A percentile compares a stretch with the other conserved stretches of the same genome.
phyloP scores from a whole-genome alignment of 1,140 invertebrate genomes.

The Aphaenogaster rudis region DNA sequence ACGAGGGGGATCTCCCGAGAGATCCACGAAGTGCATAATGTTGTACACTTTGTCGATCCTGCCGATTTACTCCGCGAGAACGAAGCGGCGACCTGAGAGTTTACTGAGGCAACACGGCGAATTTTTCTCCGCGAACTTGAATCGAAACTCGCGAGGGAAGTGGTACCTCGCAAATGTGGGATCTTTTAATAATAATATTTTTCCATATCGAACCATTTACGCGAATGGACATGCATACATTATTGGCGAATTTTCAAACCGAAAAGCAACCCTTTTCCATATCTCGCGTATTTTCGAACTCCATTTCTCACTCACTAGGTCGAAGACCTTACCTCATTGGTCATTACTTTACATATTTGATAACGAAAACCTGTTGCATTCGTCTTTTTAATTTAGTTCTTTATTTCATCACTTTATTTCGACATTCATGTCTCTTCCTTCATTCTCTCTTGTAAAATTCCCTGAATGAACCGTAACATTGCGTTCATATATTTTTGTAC shows the following conservation, averaged over 20 bases:
- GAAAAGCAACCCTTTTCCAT: not conserved
- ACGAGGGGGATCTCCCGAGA: not conserved
- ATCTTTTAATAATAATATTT: conserved; percentile 42
- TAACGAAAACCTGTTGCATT: not conserved
- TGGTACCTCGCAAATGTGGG: not conserved
- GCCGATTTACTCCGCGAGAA: conserved; percentile 6
- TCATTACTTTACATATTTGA: not conserved
- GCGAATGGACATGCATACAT: conserved; percentile 22
- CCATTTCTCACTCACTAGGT: not conserved
- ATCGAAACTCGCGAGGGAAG: conserved; percentile 30
- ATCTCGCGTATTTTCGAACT: not conserved
- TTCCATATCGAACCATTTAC: conserved; percentile 7
- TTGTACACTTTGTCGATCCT: conserved; percentile 33
- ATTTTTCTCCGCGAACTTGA: conserved; percentile 28
- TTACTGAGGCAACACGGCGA: conserved; percentile 27
- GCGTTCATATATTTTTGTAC: not conserved
- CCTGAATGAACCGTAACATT: not conserved
- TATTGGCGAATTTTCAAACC: not conserved
- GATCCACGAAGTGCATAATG: conserved; percentile 9
- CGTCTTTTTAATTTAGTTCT: not conserved
- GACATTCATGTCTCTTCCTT: not conserved
- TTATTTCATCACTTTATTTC: not conserved
- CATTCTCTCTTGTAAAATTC: not conserved
- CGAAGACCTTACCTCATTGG: not conserved
- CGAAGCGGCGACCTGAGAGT: conserved; percentile 7